Percentiles rank a stretch among this genome's conserved stretches.
Evolutionary conservation across 1,140 invertebrate genomes (phyloP).

Genomic region (Solenopsis invicta): DNA sequence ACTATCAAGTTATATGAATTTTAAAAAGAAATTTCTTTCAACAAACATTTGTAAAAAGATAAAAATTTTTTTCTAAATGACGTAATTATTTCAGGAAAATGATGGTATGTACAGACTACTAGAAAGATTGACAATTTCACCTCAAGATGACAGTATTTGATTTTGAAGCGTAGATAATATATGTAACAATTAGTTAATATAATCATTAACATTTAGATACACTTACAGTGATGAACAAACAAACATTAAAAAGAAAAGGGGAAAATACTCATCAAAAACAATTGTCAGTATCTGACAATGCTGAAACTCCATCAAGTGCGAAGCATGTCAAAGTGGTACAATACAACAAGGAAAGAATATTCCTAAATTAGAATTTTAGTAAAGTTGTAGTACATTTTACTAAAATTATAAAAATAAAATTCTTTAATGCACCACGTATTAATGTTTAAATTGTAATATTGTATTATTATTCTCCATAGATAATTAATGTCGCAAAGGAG

Average conservation of each 20-base stretch:
- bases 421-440: too few relatives aligned
- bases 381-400: neutral
- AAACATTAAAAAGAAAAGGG: slow-evolving; percentile 67
- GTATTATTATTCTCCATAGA: slow-evolving; percentile 20
- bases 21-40: too few relatives aligned
- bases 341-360: slow-evolving; percentile 77
- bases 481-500: slow-evolving; percentile 5
- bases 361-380: slow-evolving; percentile 71
- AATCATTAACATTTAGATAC: neutral
- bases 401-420: neutral
- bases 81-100: slow-evolving; percentile 72
- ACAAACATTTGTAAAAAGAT: too few relatives aligned
- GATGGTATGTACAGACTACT: slow-evolving; percentile 72
- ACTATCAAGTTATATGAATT: too few relatives aligned
- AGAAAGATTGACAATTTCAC: slow-evolving; percentile 74
- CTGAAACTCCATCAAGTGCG: neutral
- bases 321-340: slow-evolving; percentile 70
- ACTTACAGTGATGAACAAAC: slow-evolving; percentile 66
- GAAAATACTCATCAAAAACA: slow-evolving; percentile 67
- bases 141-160: slow-evolving; percentile 69
- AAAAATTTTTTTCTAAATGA: slow-evolving; percentile 15
- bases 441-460: neutral
- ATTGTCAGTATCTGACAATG: slow-evolving; percentile 70
- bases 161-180: neutral
- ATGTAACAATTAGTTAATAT: neutral